These are phyloP conservation scores for Ellobium chinense DNA, from an alignment of 2,888 invertebrate genomes.

Conservation along the genomic window DNA sequence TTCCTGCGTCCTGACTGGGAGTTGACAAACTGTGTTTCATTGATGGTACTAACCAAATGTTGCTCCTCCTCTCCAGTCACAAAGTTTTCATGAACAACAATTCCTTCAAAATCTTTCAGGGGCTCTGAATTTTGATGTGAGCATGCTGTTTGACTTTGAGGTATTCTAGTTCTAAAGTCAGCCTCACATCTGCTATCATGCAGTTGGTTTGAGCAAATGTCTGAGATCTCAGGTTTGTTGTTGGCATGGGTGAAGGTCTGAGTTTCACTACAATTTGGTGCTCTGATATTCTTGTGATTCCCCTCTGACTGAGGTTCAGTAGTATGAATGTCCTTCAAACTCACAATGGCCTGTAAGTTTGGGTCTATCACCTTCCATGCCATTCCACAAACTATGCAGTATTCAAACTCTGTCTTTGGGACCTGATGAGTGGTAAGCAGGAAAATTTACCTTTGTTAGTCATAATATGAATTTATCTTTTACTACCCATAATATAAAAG, in stretches of 20 bases:
- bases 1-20: slow-evolving; percentile 98
- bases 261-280: not conserved
- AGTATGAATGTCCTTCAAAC: too few species aligned
- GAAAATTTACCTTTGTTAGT: not conserved
- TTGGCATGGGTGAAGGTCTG: not conserved
- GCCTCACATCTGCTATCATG: not conserved
- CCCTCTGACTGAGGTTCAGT: too few species aligned
- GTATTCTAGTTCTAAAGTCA: too few species aligned
- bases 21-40: slow-evolving; percentile 90
- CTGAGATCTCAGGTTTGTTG: not conserved
- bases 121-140: slow-evolving; percentile 53
- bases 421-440: slow-evolving; percentile 22
- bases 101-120: slow-evolving; percentile 70
- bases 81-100: slow-evolving; percentile 83
- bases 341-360: not conserved
- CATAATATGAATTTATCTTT: too few species aligned
- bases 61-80: slow-evolving; percentile 85
- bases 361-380: slow-evolving; percentile 50
- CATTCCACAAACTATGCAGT: slow-evolving; percentile 59
- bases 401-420: slow-evolving; percentile 49
- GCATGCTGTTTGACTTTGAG: not conserved
- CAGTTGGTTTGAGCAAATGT: not conserved
- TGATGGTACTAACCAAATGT: slow-evolving; percentile 85
- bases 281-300: too few species aligned
- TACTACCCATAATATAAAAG: too few species aligned